Evolutionary conservation across 2,888 invertebrate species (phyloP).

Genomic region (Hermaeophaga mercurialis): DNA sequence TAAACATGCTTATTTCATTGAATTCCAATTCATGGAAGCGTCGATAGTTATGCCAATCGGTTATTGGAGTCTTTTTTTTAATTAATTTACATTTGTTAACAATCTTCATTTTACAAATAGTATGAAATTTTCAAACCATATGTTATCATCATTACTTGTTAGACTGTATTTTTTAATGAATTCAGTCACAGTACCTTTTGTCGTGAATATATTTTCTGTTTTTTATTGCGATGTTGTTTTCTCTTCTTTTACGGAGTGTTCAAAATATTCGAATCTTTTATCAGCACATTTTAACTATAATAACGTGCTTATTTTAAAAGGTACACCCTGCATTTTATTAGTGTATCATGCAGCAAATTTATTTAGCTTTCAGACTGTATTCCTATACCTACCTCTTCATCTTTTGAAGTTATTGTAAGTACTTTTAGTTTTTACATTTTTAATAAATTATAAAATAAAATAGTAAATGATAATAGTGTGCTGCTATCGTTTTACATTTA

Average conservation of each 20-base stretch:
- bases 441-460: too few relatives aligned
- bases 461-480: too few relatives aligned
- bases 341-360: too few relatives aligned
- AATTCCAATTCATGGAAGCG: constrained; percentile 13
- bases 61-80: constrained; percentile 5
- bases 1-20: constrained; percentile 5
- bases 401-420: too few relatives aligned
- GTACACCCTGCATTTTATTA: too few relatives aligned
- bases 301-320: too few relatives aligned
- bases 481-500: too few relatives aligned
- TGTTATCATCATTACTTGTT: neutral
- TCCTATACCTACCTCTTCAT: too few relatives aligned
- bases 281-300: too few relatives aligned
- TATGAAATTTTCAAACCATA: constrained; percentile 15
- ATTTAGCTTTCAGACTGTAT: too few relatives aligned
- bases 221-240: constrained; percentile 15
- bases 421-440: too few relatives aligned
- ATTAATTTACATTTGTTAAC: constrained; percentile 8
- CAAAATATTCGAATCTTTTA: too few relatives aligned
- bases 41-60: constrained; percentile 11
- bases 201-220: constrained; percentile 9
- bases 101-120: constrained; percentile 8
- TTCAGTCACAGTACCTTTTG: neutral
- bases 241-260: constrained; percentile 5
- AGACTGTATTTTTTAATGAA: constrained; percentile 1